Percentiles rank a stretch among this genome's conserved stretches.
Evolutionary conservation across 2,797 vertebrate species (phyloP).

Genomic region (Arvicola amphibius): DNA sequence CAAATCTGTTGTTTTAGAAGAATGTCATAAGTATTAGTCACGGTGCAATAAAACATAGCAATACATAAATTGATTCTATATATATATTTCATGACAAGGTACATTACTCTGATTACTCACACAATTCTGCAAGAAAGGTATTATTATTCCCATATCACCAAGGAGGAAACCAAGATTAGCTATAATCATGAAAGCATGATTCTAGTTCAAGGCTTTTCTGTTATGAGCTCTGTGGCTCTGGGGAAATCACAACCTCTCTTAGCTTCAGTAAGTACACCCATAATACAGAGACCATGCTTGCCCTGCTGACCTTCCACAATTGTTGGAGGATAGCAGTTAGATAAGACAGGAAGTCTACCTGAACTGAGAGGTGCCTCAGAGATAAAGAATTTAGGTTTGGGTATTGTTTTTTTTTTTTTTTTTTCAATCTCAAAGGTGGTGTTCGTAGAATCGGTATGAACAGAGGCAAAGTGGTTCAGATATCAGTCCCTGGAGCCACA

Average conservation of each 20-base stretch:
- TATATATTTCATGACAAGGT: not conserved
- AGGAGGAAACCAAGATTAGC: conserved; percentile 10
- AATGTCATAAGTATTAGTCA: conserved; percentile 53
- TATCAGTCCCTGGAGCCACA: not conserved
- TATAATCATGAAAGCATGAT: conserved; percentile 31
- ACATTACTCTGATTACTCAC: conserved; percentile 15
- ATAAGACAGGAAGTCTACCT: not conserved
- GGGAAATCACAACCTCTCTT: conserved; percentile 54
- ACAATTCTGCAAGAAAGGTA: not conserved
- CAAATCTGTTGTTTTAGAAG: conserved; percentile 67
- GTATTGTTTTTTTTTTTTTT: not conserved
- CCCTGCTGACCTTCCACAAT: not conserved
- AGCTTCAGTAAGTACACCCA: conserved; percentile 45
- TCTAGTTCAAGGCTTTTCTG: not conserved
- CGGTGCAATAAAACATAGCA: not conserved
- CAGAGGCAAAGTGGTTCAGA: not conserved
- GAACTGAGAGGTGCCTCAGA: not conserved
- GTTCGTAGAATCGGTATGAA: not conserved
- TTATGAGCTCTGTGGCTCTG: conserved; percentile 30
- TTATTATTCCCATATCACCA: conserved; percentile 59
- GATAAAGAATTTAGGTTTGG: not conserved
- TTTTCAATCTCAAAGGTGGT: not conserved
- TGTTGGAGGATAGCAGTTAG: conserved; percentile 33
- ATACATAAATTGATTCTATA: not conserved
- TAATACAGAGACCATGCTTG: not conserved